Percentiles rank a stretch among this genome's conserved stretches.
Conservation (phyloP, 2,888 invertebrate species). For the Metopia argyrocephala region DNA sequence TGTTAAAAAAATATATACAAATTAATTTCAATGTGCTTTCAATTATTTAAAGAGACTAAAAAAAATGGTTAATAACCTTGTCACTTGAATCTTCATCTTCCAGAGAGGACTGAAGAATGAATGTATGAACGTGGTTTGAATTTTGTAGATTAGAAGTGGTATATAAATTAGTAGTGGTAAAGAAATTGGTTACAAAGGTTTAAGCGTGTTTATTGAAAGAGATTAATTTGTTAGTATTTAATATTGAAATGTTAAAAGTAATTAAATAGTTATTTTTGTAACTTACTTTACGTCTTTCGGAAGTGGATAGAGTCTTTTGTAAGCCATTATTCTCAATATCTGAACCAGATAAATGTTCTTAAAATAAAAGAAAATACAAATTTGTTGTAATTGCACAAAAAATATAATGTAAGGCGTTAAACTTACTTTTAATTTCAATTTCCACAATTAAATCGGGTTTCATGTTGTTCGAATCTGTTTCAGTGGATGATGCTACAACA, state of each 20-base stretch:
- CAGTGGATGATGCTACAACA: constrained; percentile 44
- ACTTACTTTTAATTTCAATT: constrained; percentile 80
- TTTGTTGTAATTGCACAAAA: background rate
- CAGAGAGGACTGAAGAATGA: constrained; percentile 73
- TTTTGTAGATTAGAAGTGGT: constrained; percentile 57
- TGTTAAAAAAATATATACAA: background rate
- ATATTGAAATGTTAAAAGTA: background rate
- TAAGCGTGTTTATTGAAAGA: constrained; percentile 35
- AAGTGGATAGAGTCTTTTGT: constrained; percentile 86
- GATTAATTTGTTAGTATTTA: constrained; percentile 53
- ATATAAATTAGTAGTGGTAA: constrained; percentile 66
- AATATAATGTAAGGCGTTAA: background rate
- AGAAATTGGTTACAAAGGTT: constrained; percentile 13
- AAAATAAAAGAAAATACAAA: constrained; percentile 26
- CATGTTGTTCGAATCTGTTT: constrained; percentile 45
- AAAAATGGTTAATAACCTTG: constrained; percentile 73
- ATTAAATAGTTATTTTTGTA: constrained; percentile 18
- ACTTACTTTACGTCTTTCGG: constrained; percentile 86
- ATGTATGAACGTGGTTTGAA: constrained; percentile 62
- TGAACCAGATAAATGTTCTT: constrained; percentile 67
- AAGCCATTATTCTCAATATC: constrained; percentile 82
- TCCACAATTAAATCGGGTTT: constrained; percentile 77
- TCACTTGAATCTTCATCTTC: constrained; percentile 77
- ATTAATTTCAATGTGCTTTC: background rate
- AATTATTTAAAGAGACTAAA: constrained; percentile 3